These are phyloP conservation scores for Girardia tigrina DNA, from an alignment of 2,888 invertebrate species.

Conservation along the genomic window DNA sequence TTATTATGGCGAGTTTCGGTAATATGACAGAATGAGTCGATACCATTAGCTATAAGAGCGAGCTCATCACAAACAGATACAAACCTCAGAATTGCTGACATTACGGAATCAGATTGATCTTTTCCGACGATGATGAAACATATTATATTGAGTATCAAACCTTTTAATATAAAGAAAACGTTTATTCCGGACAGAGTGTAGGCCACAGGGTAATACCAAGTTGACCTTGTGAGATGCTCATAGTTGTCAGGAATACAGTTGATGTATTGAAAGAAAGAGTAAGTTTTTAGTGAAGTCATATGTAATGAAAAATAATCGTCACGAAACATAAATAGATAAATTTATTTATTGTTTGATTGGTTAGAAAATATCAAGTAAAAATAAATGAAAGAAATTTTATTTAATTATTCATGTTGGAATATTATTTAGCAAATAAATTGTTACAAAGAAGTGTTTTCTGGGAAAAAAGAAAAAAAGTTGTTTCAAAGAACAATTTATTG, in stretches of 20 bases:
- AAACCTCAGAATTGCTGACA: neutral
- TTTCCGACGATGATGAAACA: neutral
- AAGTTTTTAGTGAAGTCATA: neutral
- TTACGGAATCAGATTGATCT: neutral
- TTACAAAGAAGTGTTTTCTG: too few species aligned
- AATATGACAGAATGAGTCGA: neutral
- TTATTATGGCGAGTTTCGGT: neutral
- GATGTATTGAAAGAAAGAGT: neutral
- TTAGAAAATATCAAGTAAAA: too few species aligned
- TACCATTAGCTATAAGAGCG: neutral
- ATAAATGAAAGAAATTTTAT: too few species aligned
- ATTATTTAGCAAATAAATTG: too few species aligned
- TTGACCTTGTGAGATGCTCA: neutral
- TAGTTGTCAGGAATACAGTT: constrained; percentile 3
- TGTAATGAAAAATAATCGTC: too few species aligned
- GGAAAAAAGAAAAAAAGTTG: too few species aligned
- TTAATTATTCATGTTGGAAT: too few species aligned
- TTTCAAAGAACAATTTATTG: too few species aligned
- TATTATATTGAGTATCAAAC: neutral
- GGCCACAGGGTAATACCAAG: neutral
- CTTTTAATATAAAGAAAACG: neutral
- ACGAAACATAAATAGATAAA: too few species aligned
- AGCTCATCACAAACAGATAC: neutral
- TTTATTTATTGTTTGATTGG: too few species aligned
- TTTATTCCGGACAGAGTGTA: neutral